These are phyloP conservation scores for Apolygus lucorum DNA, from an alignment of 1,140 invertebrate species.

Conservation along the genomic window DNA sequence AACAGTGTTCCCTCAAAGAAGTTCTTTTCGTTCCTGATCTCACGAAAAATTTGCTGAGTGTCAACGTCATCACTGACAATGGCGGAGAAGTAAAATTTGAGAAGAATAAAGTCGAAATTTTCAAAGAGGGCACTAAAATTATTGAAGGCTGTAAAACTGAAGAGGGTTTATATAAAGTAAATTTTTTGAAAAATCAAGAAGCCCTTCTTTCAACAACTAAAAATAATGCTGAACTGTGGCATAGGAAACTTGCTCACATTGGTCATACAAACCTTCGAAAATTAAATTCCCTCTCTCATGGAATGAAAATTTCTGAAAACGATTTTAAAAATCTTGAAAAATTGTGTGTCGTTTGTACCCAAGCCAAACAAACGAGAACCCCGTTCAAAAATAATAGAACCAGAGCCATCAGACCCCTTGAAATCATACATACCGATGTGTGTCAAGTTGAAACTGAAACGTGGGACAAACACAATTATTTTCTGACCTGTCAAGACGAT, in stretches of 20 bases:
- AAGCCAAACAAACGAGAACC: neutral
- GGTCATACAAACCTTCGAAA: slow-evolving; percentile 11
- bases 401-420: neutral
- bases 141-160: neutral
- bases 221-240: slow-evolving; percentile 11
- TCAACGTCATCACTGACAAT: slow-evolving; percentile 20
- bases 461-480: slow-evolving; percentile 33
- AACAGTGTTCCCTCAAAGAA: slow-evolving; percentile 12
- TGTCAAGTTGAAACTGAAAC: slow-evolving; percentile 17
- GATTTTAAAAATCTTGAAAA: neutral
- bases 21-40: slow-evolving; percentile 16
- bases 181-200: neutral
- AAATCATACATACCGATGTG: slow-evolving; percentile 20
- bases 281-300: neutral
- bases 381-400: slow-evolving; percentile 6
- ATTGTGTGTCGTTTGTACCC: neutral
- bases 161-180: slow-evolving; percentile 5
- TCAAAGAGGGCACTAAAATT: slow-evolving; percentile 4
- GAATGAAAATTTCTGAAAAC: slow-evolving; percentile 3
- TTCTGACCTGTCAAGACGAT: slow-evolving; percentile 40
- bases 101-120: slow-evolving; percentile 17
- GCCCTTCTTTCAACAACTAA: neutral
- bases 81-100: slow-evolving; percentile 11
- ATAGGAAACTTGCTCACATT: slow-evolving; percentile 20
- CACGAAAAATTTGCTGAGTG: slow-evolving; percentile 17